phyloP scores from a whole-genome alignment of 1,140 invertebrate species.

The Oryzaephilus surinamensis region DNA sequence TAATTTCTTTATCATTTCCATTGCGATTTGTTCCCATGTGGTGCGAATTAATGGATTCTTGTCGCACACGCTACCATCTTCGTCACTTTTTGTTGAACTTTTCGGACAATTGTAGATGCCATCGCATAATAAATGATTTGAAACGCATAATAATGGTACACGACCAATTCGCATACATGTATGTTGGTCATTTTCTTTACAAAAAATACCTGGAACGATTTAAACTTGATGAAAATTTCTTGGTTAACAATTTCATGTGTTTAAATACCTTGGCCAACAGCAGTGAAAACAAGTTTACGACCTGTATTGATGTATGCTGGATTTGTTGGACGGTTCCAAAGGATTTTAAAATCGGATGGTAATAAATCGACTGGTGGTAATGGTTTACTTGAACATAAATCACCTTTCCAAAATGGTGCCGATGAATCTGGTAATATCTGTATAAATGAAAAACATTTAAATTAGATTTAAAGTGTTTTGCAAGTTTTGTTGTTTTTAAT shows the following conservation, averaged over 20 bases:
- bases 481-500: too few species aligned
- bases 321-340: slow-evolving; percentile 22
- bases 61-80: slow-evolving; percentile 39
- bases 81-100: slow-evolving; percentile 41
- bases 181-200: slow-evolving; percentile 23
- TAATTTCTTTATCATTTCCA: slow-evolving; percentile 21
- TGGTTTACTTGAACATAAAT: slow-evolving; percentile 21
- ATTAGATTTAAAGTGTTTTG: too few species aligned
- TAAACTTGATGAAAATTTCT: background rate
- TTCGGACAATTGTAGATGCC: slow-evolving; percentile 49
- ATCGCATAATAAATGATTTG: slow-evolving; percentile 48
- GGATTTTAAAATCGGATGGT: slow-evolving; percentile 19
- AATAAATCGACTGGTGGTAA: slow-evolving; percentile 23
- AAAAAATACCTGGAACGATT: slow-evolving; percentile 19
- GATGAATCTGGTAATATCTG: slow-evolving; percentile 23
- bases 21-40: slow-evolving; percentile 16
- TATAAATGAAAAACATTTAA: too few species aligned
- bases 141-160: slow-evolving; percentile 44
- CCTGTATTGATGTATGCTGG: slow-evolving; percentile 13
- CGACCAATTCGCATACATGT: slow-evolving; percentile 29
- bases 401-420: slow-evolving; percentile 25
- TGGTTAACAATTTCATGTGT: background rate
- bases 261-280: slow-evolving; percentile 24
- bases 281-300: slow-evolving; percentile 24
- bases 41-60: slow-evolving; percentile 19